These are phyloP conservation scores for Noctua comes DNA, from an alignment of 2,888 invertebrate species.

Conservation along the genomic window DNA sequence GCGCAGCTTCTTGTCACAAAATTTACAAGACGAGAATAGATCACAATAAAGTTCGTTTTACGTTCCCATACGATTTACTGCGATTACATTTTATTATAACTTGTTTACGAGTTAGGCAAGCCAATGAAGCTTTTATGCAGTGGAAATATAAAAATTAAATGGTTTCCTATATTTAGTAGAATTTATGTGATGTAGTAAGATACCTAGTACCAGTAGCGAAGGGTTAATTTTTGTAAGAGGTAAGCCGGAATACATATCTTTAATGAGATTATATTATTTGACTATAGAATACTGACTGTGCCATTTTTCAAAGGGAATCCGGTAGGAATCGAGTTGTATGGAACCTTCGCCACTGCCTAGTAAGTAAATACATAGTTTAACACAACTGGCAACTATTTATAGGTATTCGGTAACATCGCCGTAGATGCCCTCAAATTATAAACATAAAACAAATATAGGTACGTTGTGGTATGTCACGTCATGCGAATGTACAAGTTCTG, in stretches of 20 bases:
- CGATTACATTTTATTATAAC: slow-evolving; percentile 14
- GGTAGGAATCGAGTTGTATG: no score
- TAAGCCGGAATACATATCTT: no score
- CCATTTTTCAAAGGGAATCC: no score
- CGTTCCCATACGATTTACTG: slow-evolving; percentile 28
- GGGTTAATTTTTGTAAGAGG: no score
- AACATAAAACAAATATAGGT: slow-evolving; percentile 26
- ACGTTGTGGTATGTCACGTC: slow-evolving; percentile 22
- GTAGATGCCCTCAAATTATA: slow-evolving; percentile 25
- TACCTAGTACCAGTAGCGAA: no score
- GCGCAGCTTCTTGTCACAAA: slow-evolving; percentile 17
- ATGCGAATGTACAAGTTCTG: slow-evolving; percentile 33
- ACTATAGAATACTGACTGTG: no score
- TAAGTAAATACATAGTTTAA: slow-evolving; percentile 5
- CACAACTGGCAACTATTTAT: not conserved
- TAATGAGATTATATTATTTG: no score
- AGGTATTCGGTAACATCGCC: slow-evolving; percentile 19
- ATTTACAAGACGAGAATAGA: not conserved
- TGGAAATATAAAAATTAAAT: slow-evolving; percentile 19
- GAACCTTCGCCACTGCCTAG: no score
- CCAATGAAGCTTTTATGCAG: not conserved
- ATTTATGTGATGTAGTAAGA: slow-evolving; percentile 19
- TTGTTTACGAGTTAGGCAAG: slow-evolving; percentile 10
- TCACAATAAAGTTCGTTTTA: slow-evolving; percentile 12
- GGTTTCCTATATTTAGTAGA: not conserved